Evolutionary conservation across 2,797 vertebrate genomes (phyloP).

Genomic region (Streptopelia turtur): DNA sequence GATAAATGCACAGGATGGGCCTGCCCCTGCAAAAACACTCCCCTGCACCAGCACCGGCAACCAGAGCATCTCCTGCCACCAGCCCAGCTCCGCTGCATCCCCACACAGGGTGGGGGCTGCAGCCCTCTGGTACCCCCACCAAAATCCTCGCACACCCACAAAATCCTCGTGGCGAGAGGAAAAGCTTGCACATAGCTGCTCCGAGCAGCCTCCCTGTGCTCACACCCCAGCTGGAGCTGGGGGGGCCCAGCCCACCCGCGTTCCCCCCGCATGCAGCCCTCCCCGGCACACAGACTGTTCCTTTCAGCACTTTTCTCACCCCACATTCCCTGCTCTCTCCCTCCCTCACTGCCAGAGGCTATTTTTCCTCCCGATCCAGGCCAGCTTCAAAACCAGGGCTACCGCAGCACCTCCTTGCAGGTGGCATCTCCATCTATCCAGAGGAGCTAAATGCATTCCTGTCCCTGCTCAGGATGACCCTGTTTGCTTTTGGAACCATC

Average conservation of each 20-base stretch:
- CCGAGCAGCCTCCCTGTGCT: not conserved
- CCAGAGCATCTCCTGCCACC: not conserved
- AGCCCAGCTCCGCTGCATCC: not conserved
- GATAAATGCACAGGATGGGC: not conserved
- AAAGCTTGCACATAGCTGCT: not conserved
- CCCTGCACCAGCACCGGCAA: fast-evolving
- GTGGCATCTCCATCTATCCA: not conserved
- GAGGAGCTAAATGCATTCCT: slow-evolving; percentile 11
- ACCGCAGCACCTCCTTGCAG: not conserved
- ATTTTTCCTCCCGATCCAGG: slow-evolving; percentile 22
- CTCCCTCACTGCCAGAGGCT: slow-evolving; percentile 2
- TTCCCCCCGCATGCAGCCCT: not conserved
- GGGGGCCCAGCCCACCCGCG: not conserved
- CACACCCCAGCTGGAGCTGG: not conserved
- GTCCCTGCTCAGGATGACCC: not conserved
- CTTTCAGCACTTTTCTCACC: slow-evolving; percentile 29
- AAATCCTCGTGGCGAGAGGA: not conserved
- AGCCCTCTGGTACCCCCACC: not conserved
- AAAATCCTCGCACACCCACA: not conserved
- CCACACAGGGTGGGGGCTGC: not conserved
- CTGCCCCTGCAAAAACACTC: not conserved
- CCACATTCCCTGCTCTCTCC: slow-evolving; percentile 7
- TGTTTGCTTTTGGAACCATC: not conserved
- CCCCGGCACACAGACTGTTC: not conserved
- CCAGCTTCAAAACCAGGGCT: not conserved